Percentiles rank a stretch among this genome's conserved stretches.
Conservation (phyloP, 2,113 vertebrate genomes). For the Butastur rufipennis region DNA sequence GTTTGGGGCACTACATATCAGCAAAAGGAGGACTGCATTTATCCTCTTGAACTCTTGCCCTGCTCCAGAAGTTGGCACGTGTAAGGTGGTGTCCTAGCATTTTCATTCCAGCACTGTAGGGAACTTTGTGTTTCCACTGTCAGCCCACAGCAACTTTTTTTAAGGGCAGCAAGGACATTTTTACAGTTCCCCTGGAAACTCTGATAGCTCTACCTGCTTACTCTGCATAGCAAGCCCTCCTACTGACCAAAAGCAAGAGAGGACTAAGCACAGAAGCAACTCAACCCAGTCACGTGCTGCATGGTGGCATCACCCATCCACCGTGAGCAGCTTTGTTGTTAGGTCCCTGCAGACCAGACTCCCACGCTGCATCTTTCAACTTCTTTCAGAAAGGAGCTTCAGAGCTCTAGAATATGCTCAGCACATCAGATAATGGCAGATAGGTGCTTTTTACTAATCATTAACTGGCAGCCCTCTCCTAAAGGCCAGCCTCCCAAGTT, state of each 20-base stretch:
- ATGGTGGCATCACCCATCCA: background rate
- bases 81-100: background rate
- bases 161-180: background rate
- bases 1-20: background rate
- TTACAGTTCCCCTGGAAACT: background rate
- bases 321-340: background rate
- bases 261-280: background rate
- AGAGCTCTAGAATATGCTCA: slow-evolving; percentile 20
- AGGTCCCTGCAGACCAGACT: background rate
- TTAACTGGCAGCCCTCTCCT: slow-evolving; percentile 45
- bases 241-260: background rate
- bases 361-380: background rate
- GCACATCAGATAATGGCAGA: slow-evolving; percentile 39
- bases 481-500: slow-evolving; percentile 44
- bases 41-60: background rate
- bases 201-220: background rate
- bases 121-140: background rate
- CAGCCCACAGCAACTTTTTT: background rate
- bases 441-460: slow-evolving; percentile 54
- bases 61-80: background rate
- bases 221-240: background rate
- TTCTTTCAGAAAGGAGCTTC: slow-evolving; percentile 10
- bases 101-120: background rate
- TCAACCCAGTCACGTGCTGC: background rate
- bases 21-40: background rate